These are phyloP conservation scores for Acanthococcus lagerstroemiae DNA, from an alignment of 2,888 invertebrate genomes.

Conservation along the genomic window DNA sequence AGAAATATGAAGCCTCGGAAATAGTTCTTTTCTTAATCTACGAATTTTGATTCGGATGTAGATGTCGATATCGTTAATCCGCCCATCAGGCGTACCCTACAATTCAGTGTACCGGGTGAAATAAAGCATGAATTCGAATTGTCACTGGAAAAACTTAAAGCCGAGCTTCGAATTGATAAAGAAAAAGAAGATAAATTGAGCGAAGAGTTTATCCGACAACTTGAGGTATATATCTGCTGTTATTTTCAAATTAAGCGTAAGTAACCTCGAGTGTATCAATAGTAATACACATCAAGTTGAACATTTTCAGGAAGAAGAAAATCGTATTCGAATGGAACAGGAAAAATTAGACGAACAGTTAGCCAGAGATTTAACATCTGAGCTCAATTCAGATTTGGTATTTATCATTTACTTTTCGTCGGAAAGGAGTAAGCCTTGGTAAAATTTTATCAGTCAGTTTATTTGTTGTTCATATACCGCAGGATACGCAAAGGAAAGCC, in stretches of 20 bases:
- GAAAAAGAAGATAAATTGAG: conserved; percentile 22
- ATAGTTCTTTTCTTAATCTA: no score
- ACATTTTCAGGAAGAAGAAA: conserved; percentile 9
- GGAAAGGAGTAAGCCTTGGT: neutral
- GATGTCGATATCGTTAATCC: neutral
- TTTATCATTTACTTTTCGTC: neutral
- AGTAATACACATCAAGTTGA: no score
- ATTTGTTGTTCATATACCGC: neutral
- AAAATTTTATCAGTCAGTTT: neutral
- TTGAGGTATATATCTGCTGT: conserved; percentile 2
- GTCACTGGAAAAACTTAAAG: neutral
- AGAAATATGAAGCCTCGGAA: no score
- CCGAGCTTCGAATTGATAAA: neutral
- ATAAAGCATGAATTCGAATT: conserved; percentile 16
- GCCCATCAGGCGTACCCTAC: no score
- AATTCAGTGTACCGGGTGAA: conserved; percentile 19
- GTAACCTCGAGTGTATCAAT: neutral
- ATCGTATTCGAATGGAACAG: neutral
- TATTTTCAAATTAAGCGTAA: neutral
- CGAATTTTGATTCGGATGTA: neutral
- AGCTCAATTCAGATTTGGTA: conserved; percentile 2
- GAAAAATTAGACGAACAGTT: conserved; percentile 4
- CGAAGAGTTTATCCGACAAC: conserved; percentile 16
- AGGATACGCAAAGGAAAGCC: neutral
- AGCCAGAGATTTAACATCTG: conserved; percentile 12